These are phyloP conservation scores for Gymnothorax javanicus DNA, from an alignment of 2,797 vertebrate species.

Conservation along the genomic window DNA sequence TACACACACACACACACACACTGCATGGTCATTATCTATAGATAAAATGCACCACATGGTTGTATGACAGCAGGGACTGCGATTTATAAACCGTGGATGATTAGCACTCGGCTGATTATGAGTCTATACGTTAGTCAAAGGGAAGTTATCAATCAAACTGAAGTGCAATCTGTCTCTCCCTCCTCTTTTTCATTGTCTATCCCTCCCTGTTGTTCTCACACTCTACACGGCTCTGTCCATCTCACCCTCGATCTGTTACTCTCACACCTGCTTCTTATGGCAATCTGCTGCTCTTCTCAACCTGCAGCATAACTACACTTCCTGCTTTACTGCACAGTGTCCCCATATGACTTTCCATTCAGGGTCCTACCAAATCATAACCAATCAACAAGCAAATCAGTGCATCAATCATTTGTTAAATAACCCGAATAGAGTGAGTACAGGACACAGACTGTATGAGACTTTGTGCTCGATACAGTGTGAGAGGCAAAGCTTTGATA, in stretches of 20 bases:
- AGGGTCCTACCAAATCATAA: neutral
- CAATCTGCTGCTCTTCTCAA: conserved; percentile 62
- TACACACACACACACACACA: neutral
- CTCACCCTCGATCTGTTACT: conserved; percentile 65
- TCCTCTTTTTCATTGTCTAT: conserved; percentile 27
- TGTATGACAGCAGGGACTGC: conserved; percentile 46
- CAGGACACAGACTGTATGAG: neutral
- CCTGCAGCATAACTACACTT: conserved; percentile 36
- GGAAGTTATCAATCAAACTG: conserved; percentile 63
- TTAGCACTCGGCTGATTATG: conserved; percentile 61
- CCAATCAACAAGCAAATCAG: neutral
- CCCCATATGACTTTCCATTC: neutral
- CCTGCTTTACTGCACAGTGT: conserved; percentile 20
- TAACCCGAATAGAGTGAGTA: neutral
- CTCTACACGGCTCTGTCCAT: conserved; percentile 55
- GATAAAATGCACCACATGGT: conserved; percentile 36
- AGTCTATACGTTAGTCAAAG: conserved; percentile 69
- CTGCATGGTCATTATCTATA: conserved; percentile 34
- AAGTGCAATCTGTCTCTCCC: conserved; percentile 60
- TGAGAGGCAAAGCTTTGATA: neutral
- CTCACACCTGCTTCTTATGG: conserved; percentile 74
- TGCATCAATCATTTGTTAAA: neutral
- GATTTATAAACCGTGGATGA: conserved; percentile 66
- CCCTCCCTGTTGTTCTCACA: conserved; percentile 10
- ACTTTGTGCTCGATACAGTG: neutral